phyloP scores from a whole-genome alignment of 2,888 invertebrate species.

The Carcina quercana region DNA sequence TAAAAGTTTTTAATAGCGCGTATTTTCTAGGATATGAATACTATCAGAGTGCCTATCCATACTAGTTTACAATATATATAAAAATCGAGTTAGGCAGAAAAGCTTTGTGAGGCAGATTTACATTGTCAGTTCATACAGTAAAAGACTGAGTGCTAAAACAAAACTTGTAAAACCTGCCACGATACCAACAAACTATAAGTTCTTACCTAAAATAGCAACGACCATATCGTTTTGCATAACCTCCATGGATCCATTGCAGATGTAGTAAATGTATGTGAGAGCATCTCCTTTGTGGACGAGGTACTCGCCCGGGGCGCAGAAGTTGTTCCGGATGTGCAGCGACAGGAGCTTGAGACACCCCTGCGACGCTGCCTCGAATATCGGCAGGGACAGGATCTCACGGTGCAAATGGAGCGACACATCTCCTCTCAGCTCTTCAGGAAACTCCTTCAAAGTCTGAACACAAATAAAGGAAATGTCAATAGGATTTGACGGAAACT shows the following conservation, averaged over 20 bases:
- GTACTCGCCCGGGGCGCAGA: slow-evolving; percentile 97
- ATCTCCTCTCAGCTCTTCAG: slow-evolving; percentile 95
- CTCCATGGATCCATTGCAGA: slow-evolving; percentile 98
- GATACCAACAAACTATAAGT: no score
- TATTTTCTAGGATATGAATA: no score
- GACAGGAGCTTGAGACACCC: slow-evolving; percentile 95
- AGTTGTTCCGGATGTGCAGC: slow-evolving; percentile 93
- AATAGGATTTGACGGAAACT: no score
- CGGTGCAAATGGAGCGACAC: slow-evolving; percentile 96
- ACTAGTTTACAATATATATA: no score
- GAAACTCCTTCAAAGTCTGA: slow-evolving; percentile 95
- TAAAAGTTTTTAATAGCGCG: no score
- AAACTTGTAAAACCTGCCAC: no score
- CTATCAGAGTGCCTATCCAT: no score
- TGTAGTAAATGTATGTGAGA: slow-evolving; percentile 93
- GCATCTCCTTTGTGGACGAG: slow-evolving; percentile 96
- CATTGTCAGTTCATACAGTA: no score
- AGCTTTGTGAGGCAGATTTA: no score
- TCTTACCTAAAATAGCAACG: slow-evolving; percentile 95
- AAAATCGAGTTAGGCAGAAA: no score
- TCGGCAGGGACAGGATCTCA: slow-evolving; percentile 94
- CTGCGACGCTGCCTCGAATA: slow-evolving; percentile 95
- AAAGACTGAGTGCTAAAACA: no score
- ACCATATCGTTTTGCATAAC: slow-evolving; percentile 97
- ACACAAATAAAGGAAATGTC: slow-evolving; percentile 31